Evolutionary conservation across 2,113 vertebrate species (phyloP).

Genomic region (Chelonoidis abingdonii): DNA sequence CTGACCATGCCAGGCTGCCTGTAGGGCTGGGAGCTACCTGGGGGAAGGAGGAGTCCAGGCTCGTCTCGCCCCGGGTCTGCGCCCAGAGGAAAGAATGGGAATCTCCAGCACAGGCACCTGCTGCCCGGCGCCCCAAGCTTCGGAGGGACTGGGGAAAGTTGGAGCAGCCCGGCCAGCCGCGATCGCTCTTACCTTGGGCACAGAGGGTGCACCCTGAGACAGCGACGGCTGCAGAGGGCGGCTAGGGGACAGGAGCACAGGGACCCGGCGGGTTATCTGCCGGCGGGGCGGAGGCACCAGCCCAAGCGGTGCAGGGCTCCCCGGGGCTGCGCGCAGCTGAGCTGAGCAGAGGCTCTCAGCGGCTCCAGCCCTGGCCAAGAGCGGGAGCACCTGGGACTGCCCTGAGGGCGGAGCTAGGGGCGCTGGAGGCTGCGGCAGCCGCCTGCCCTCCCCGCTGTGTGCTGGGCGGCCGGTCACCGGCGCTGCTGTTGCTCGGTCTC

Average conservation of each 20-base stretch:
- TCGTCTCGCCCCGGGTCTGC: rapidly evolving
- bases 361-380: background rate
- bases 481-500: background rate
- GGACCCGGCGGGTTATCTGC: background rate
- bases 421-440: background rate
- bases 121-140: too few relatives aligned
- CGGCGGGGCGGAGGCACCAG: background rate
- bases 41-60: background rate
- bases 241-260: background rate
- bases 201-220: background rate
- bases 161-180: background rate
- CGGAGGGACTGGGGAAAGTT: background rate
- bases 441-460: too few relatives aligned
- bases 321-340: background rate
- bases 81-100: background rate
- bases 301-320: background rate
- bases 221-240: too few relatives aligned
- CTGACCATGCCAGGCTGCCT: background rate
- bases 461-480: background rate
- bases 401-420: background rate
- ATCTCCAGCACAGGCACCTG: background rate
- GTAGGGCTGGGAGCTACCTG: too few relatives aligned
- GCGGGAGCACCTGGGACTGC: background rate
- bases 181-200: background rate
- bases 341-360: background rate